A percentile compares a stretch with the other conserved stretches of the same genome.
Conservation (phyloP, 1,140 invertebrate genomes). For the Eueides isabella region DNA sequence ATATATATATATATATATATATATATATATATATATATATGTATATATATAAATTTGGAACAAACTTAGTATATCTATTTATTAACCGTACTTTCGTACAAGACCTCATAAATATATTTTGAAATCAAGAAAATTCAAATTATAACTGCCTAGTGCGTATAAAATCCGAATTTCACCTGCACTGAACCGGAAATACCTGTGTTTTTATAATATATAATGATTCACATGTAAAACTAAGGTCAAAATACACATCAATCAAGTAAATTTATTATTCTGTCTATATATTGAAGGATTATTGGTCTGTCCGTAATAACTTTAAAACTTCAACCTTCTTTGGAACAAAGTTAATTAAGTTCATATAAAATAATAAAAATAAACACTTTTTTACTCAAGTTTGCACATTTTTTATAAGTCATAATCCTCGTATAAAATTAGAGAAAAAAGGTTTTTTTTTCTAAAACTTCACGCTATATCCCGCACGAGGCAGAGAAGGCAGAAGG, state of each 20-base stretch:
- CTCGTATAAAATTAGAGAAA: no score
- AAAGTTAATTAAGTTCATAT: slow-evolving; percentile 3
- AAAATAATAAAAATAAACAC: not conserved
- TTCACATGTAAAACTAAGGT: slow-evolving; percentile 8
- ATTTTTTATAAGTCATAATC: no score
- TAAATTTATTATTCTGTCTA: slow-evolving; percentile 9
- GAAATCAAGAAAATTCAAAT: not conserved
- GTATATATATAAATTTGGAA: no score
- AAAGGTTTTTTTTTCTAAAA: no score
- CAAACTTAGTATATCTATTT: no score
- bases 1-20: no score
- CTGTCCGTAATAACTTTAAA: slow-evolving; percentile 11
- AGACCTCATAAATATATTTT: not conserved
- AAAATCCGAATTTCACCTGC: not conserved
- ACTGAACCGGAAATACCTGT: slow-evolving; percentile 7
- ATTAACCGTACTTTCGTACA: no score
- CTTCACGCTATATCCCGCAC: no score
- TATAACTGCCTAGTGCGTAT: not conserved
- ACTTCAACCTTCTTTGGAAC: not conserved
- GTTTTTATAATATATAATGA: slow-evolving; percentile 4
- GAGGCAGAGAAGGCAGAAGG: no score
- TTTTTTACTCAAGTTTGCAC: not conserved
- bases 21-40: no score
- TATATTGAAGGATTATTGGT: slow-evolving; percentile 7
- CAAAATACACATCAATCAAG: slow-evolving; percentile 7